Conservation (phyloP, 2,113 vertebrate species). For the Monarcha castaneiventris region DNA sequence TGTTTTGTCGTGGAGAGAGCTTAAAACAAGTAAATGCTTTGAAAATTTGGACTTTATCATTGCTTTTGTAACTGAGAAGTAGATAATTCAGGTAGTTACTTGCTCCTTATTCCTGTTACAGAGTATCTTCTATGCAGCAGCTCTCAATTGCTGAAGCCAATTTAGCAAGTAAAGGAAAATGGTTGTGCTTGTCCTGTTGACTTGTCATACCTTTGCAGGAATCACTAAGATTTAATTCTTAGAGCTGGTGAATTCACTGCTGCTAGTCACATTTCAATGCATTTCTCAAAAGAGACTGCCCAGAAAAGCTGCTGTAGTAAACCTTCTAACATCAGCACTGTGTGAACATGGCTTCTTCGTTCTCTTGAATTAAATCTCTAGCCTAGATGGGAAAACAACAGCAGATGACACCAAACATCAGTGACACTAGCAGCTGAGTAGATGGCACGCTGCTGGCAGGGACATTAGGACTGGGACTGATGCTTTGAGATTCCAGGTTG, state of each 20-base stretch:
- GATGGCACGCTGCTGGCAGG: background rate
- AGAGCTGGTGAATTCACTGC: background rate
- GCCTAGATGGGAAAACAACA: background rate
- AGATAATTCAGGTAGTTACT: background rate
- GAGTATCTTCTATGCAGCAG: background rate
- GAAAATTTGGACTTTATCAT: background rate
- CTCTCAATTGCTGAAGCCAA: background rate
- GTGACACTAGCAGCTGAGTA: background rate
- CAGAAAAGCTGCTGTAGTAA: background rate
- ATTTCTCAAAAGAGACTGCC: background rate
- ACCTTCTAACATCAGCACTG: background rate
- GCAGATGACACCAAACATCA: background rate
- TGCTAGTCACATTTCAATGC: background rate
- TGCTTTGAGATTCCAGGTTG: background rate
- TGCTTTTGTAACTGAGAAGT: background rate
- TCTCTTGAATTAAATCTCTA: background rate
- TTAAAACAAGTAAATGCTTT: background rate
- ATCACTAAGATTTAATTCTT: background rate
- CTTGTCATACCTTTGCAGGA: background rate
- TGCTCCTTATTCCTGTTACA: background rate
- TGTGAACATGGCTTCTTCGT: background rate
- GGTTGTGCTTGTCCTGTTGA: background rate
- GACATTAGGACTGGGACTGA: background rate
- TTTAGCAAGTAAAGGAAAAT: background rate
- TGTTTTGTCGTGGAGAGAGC: background rate